A percentile compares a stretch with the other conserved stretches of the same genome.
These are phyloP conservation scores for Pseudococcus viburni DNA, from an alignment of 2,888 invertebrate genomes.

Conservation along the genomic window DNA sequence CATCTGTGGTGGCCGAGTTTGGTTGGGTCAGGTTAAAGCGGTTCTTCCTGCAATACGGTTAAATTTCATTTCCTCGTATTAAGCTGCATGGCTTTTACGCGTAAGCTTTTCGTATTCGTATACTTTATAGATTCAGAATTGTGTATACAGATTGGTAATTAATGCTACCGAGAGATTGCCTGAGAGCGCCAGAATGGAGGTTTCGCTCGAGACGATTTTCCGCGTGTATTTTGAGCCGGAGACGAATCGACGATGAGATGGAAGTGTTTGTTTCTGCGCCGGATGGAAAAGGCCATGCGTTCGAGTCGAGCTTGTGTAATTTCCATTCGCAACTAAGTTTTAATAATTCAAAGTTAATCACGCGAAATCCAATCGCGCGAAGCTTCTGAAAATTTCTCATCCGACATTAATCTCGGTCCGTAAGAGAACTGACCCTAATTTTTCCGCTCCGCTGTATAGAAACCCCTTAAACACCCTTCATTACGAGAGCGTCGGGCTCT, in stretches of 20 bases:
- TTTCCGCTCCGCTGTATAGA: conserved; percentile 24
- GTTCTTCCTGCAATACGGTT: conserved; percentile 40
- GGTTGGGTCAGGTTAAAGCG: conserved; percentile 53
- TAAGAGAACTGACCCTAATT: conserved; percentile 61
- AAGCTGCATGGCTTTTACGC: conserved; percentile 27
- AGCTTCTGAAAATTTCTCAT: conserved; percentile 56
- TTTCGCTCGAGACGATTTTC: not conserved
- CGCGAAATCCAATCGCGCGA: conserved; percentile 60
- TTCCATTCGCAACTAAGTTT: conserved; percentile 56
- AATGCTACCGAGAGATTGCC: not conserved
- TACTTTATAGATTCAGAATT: no score
- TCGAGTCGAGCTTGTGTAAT: not conserved
- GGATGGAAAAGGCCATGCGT: not conserved
- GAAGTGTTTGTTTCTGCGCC: not conserved
- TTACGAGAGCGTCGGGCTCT: not conserved
- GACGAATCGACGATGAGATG: not conserved
- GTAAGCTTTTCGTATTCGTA: no score
- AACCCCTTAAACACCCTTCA: conserved; percentile 54
- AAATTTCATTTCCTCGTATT: conserved; percentile 41
- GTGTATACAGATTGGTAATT: conserved; percentile 11
- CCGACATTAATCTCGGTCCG: conserved; percentile 58
- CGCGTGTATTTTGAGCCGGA: no score
- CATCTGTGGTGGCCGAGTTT: conserved; percentile 56
- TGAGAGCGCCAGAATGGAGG: no score
- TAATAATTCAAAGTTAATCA: conserved; percentile 62